A percentile compares a stretch with the other conserved stretches of the same genome.
These are phyloP conservation scores for Pristionchus maxplancki DNA, from an alignment of 2,888 invertebrate species.

Conservation along the genomic window DNA sequence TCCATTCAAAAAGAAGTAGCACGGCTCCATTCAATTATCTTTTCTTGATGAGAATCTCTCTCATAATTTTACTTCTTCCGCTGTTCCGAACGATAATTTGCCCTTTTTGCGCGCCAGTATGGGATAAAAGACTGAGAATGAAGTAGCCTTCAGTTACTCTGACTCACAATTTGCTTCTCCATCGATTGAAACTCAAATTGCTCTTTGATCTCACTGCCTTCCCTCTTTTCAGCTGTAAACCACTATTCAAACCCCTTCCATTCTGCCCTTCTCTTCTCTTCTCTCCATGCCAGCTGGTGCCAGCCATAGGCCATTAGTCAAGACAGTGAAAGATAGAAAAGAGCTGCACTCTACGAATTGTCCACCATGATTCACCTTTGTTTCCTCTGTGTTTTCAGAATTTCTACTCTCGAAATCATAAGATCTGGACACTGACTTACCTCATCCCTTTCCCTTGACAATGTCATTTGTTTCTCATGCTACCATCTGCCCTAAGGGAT, in stretches of 20 bases:
- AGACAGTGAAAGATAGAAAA: not conserved
- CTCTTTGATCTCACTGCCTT: not conserved
- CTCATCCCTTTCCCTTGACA: not conserved
- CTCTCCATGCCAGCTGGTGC: not conserved
- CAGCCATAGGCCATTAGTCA: not conserved
- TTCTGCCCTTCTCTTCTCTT: not conserved
- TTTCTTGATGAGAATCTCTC: not conserved
- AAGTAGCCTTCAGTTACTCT: not conserved
- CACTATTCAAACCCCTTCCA: not conserved
- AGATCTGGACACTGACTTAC: not conserved
- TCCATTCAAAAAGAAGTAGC: not conserved
- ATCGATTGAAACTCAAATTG: not conserved
- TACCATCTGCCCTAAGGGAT: not conserved
- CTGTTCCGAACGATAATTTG: constrained; percentile 24
- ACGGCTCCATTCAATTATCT: not conserved
- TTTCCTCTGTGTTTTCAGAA: not conserved
- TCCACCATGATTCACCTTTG: too few species aligned
- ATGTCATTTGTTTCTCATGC: not conserved
- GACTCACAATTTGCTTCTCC: not conserved
- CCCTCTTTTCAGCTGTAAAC: not conserved
- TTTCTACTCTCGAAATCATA: too few species aligned
- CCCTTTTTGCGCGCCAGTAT: not conserved
- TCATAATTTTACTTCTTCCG: not conserved
- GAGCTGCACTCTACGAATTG: not conserved
- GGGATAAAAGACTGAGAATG: not conserved